Evolutionary conservation across 2,888 invertebrate species (phyloP), one percentile per base, ranked within the genome.

Genomic region (Euplagia quadripunctaria): DNA sequence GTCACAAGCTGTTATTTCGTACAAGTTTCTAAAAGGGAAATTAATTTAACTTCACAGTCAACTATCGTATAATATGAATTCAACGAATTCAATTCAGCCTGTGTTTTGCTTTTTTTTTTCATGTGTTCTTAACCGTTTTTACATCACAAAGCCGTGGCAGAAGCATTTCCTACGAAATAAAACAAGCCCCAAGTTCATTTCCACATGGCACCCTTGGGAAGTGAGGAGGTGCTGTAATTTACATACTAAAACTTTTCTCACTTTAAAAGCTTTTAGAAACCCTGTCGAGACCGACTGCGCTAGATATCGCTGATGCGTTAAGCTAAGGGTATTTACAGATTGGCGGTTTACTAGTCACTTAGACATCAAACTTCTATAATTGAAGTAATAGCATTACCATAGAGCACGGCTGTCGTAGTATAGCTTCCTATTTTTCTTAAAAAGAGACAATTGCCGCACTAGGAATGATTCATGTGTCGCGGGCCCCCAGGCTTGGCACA

Each of bases 191-290:
- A 68, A 69, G 49, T 69, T 16, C 49, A 11, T 6, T 69, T 51
- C 49, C 61, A 58, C 14, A 70, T n/a, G 43, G 51, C n/a, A n/a
- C 65, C 51, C 46, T 43, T 52, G 64, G 17, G 16, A 42, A 61
- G 42, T 51, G 61, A 70, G 20, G 42, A 61, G 42, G 12, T 52
- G 43, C 46, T 41, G 42, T 68, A 69, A 74, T 71, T 74, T 74
- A 71, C 68, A 71, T 65, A 61, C 64, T 58, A 51, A 74, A 74
- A 74, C 71, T 74, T 71, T 68, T 64, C 66, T 49, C 51, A 71
- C 49, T 71, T 71, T 71, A 68, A 74, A 74, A 74, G 68, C 74
- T 74, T 74, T 71, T 74, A 74, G 74, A 20, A 20, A 58, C 61
- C 31, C 49, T 74, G 67, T 70, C 49, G 63, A 66, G 73, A 51